These are phyloP conservation scores for Bolinopsis microptera DNA, from an alignment of 37 sponge, comb jelly and placozoan species.

Conservation along the genomic window DNA sequence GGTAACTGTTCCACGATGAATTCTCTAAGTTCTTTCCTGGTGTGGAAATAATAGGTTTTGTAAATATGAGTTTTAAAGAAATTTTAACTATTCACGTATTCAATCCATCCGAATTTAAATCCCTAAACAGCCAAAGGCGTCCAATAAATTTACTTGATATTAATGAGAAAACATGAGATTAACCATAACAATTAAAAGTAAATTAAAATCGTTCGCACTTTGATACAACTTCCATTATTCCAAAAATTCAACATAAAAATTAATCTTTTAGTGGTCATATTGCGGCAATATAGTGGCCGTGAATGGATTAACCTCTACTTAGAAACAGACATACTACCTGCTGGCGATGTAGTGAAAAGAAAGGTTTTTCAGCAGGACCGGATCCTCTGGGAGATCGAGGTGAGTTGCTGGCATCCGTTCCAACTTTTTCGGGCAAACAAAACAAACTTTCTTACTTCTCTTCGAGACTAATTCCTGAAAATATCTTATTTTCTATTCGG, in stretches of 20 bases:
- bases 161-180: not conserved
- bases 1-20: not conserved
- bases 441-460: not conserved
- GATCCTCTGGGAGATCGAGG: not conserved
- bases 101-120: no score
- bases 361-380: not conserved
- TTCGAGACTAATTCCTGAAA: slow-evolving; percentile 1
- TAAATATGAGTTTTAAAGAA: no score
- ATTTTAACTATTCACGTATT: not conserved
- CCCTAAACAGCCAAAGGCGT: no score
- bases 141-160: no score
- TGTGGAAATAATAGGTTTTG: no score
- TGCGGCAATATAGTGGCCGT: no score
- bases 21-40: not conserved
- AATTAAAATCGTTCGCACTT: no score
- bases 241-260: no score
- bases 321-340: not conserved
- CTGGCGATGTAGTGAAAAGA: not conserved
- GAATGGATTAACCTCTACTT: not conserved
- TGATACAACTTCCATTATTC: no score
- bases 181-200: not conserved
- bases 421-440: not conserved
- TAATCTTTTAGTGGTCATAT: no score
- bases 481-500: not conserved
- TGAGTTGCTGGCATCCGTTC: not conserved